Base-by-base conservation (phyloP, 1,140 invertebrate genomes). In the Hydropsyche tenuis region DNA sequence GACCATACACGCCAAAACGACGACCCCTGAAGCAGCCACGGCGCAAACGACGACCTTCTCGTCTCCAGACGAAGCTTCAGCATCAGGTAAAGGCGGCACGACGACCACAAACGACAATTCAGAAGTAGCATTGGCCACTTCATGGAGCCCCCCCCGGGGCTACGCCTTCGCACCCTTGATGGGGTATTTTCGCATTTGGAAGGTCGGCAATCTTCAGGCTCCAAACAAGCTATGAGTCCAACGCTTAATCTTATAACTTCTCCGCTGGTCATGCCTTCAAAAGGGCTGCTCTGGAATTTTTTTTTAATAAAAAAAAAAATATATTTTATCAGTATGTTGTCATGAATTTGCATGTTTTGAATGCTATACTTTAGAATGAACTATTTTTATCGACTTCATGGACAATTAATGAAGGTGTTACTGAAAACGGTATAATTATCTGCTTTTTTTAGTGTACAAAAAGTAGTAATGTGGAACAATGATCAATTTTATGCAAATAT, bases 261-360 rank as follows among this genome's bases (percentile, higher is more conserved):
- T 1, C 87, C 88, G 74, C 87, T 87, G 22, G 82, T 82, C 87
- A 90, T 90, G 4, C 88, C 89, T 74, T 90, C 89, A 92, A 91
- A 83, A 91, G 87, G 69, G 91, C 90, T 0, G 89, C 89, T 56
- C 89, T 84, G 76, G 90, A 90, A 62, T 62, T 37, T 37, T 4
- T 37, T 37, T 37, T 37, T 37, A 4, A 4, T 9, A 37, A 4
- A 9, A 37, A 4, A 37, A 37, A 9, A 37, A 37, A 37, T 37
- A 4, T 37, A 37, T 37, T 37, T 37, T 37, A 9, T 4, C 30
- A 4, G 9, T 37, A 37, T 37, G 3, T 37, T 37, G 30, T 37
- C n/a, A n/a, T n/a, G n/a, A n/a, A n/a, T n/a, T n/a, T n/a, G 9
- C 30, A 37, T 37, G 30, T 37, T 37, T 4, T 37, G 30, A 3